Base-by-base conservation (phyloP, 1,140 invertebrate species). In the Trigoniulus corallinus region DNA sequence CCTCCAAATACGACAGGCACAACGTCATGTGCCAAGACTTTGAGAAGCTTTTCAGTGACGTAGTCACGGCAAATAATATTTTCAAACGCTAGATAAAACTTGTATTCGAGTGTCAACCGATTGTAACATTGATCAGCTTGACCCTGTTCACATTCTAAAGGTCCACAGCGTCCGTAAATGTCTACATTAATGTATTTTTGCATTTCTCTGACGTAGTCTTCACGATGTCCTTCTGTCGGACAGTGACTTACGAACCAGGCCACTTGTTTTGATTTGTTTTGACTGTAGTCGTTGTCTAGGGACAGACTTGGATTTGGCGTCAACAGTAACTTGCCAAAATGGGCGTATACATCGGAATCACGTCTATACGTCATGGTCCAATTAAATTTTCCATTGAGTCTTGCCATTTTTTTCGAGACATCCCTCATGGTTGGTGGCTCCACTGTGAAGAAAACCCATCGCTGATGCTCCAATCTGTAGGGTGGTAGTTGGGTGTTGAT, bases 381-480 rank as follows among this genome's bases (percentile, higher is more conserved):
- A 54, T 72, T 71, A 58, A 71, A 68, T 15, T 61, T 42, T 3
- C 51, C 51, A 1, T 52, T 25, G 20, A 61, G 53, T 21, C 26
- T 29, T 1, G 23, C 53, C 18, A 52, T 42, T 2, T 59, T 47
- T 3, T 72, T 47, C 56, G 75, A 75, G 0, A 74, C 12, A 39
- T 12, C 18, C 12, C 12, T 12, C 37, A 13, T 39, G 12, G 65
- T 57, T 0, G 76, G 75, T 24, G 72, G 74, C 61, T 79, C 77
- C 53, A 78, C 74, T 0, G 69, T 75, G 12, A 76, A 59, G 53
- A 77, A 78, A 0, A 77, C 67, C 77, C 76, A 79, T 20, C 71
- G 67, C 57, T 79, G 76, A 40, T 63, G 56, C 0, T 56, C 45
- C 10, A 57, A 58, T 37, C 72, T 61, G 0, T 48, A n/a, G 21